Base-by-base conservation (phyloP, 1,140 invertebrate species). In the Drosophila prosaltans region DNA sequence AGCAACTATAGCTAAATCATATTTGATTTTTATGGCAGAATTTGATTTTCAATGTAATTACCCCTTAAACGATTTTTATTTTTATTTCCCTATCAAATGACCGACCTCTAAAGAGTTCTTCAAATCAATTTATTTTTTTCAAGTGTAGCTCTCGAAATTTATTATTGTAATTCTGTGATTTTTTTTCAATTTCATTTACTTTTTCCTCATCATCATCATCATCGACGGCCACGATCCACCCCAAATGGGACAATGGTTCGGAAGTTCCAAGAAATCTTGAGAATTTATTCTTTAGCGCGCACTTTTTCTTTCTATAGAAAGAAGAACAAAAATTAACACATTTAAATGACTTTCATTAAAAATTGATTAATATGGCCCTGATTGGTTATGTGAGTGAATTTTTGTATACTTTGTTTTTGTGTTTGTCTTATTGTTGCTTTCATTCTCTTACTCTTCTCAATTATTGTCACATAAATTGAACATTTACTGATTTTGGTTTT, bases 281-380 rank as follows among this genome's bases (percentile, higher is more conserved):
- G 21, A 51, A 1, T 51, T 51, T 10, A 51, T 51, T 51, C 21
- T 48, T 48, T 21, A 48, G 45, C 45, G 16, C 4, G 16, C 4
- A 59, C 60, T 48, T 58, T 61, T 40, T 9, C 11, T 63, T 16
- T 16, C 69, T 69, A 72, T 43, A 21, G 5, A 10, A 2, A 26
- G 45, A 8, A 66, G 58, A 86, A 89, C 28, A 30, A 89, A 88
- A 36, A 88, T 88, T 88, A 88, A 88, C 83, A 88, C 83, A 89
- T 88, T 88, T 88, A 83, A 88, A 88, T 89, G 74, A 89, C 83
- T 89, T 88, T 88, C 83, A 88, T 88, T 88, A 88, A 89, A 74
- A 82, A 88, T 88, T 88, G 76, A 88, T 88, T 89, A 88, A 88
- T 89, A 88, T 88, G 83, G 83, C 83, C 83, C 83, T 88, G 83